phyloP scores from a whole-genome alignment of 2,888 invertebrate genomes.

The Micoletzkya japonica region DNA sequence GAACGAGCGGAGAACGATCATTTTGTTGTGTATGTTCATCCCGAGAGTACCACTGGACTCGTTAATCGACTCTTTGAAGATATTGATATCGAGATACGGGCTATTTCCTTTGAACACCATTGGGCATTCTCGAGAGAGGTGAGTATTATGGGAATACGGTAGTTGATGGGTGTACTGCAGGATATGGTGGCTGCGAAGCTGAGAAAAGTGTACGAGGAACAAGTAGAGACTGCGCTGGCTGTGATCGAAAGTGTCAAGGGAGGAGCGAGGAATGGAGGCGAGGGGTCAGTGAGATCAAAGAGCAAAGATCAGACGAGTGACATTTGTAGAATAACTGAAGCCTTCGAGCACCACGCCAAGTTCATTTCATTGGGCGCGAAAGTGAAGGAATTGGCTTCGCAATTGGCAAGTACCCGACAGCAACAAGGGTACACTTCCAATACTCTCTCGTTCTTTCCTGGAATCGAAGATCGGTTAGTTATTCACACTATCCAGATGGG shows the following conservation, averaged over 20 bases:
- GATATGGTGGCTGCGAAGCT: constrained; percentile 2
- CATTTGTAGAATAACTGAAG: constrained; percentile 4
- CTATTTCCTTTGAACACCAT: background rate
- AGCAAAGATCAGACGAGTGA: background rate
- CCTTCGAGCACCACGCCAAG: constrained; percentile 1
- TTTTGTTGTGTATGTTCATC: constrained; percentile 10
- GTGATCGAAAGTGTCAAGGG: constrained; percentile 15
- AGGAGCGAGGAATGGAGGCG: background rate
- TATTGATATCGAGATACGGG: constrained; percentile 14
- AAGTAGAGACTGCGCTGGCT: constrained; percentile 13
- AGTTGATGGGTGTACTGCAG: constrained; percentile 4
- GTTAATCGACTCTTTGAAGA: constrained; percentile 11
- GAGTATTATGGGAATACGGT: too few relatives aligned
- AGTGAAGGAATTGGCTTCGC: constrained; percentile 28
- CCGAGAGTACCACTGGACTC: background rate
- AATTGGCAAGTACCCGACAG: constrained; percentile 28
- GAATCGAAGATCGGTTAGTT: constrained; percentile 7
- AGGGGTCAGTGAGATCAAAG: background rate
- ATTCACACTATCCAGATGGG: background rate
- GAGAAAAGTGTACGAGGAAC: constrained; percentile 17
- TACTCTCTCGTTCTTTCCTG: constrained; percentile 9
- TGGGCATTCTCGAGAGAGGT: constrained; percentile 25
- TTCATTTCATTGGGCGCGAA: constrained; percentile 16
- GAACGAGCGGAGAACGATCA: constrained; percentile 3
- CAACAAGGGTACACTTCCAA: constrained; percentile 34